Base-by-base conservation (phyloP, 2,797 vertebrate species). In the Sebastes reedi region DNA sequence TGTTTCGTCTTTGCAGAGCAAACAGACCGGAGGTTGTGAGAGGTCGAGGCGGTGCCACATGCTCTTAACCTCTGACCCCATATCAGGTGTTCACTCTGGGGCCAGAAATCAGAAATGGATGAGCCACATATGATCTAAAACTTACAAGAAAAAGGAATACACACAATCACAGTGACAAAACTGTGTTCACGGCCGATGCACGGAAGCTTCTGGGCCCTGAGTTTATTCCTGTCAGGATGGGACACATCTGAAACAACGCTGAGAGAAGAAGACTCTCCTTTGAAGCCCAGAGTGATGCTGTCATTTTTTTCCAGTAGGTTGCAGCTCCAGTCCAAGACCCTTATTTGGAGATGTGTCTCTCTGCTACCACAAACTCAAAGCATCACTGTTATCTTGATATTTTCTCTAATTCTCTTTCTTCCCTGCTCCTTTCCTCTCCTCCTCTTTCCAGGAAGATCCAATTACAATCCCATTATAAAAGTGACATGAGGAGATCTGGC, bases 391-490 rank as follows among this genome's bases (percentile, higher is more conserved):
- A 16, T 30, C 1, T 27, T 18, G 18, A 71, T 52, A 9, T 29
- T 24, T 69, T 39, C 27, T 54, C 50, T 52, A 24, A 16, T 62
- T 55, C 9, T 32, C 25, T 24, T 61, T 32, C 52, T 29, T 42
- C 74, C 39, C 39, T 56, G 55, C 71, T 70, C 24, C 39, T 34
- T 59, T 46, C n/a, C 39, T 34, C 64, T 46, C n/a, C 64, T 68
- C 25, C 66, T 39, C 58, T 82, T 55, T 65, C 66, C 25, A 52
- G 24, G 36, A 86, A 85, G 81, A 88, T 85, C 76, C 77, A 82
- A 88, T 88, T 85, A 83, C 69, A 75, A 78, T 77, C 32, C 83
- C 30, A 86, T 89, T 87, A 82, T 80, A 58, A 84, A 60, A 85
- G 73, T 74, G 87, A 77, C 85, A 78, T 2, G 54, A 81, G 42